These are phyloP conservation scores for Peribatodes rhomboidaria DNA, from an alignment of 2,888 invertebrate genomes.

Conservation along the genomic window DNA sequence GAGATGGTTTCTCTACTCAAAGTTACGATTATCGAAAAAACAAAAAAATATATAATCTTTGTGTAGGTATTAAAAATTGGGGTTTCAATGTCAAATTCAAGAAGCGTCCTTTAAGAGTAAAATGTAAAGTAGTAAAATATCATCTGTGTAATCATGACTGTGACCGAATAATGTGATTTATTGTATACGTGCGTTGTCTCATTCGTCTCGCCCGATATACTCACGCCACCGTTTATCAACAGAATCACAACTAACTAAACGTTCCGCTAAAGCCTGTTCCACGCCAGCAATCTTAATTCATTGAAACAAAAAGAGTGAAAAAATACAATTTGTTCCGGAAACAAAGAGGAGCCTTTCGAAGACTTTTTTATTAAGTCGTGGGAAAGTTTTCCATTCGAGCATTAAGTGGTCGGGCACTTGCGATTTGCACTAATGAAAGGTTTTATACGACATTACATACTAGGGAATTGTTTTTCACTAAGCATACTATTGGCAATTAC, in stretches of 20 bases:
- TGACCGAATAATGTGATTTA: no score
- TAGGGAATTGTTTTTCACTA: neutral
- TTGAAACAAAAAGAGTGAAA: constrained; percentile 56
- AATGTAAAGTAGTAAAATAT: no score
- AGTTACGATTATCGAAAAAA: no score
- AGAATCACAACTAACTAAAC: neutral
- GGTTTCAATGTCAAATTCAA: no score
- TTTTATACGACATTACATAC: constrained; percentile 6
- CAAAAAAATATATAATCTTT: no score
- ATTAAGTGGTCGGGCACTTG: constrained; percentile 55
- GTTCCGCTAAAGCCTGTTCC: constrained; percentile 14
- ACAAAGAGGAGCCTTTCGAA: constrained; percentile 56
- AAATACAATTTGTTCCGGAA: constrained; percentile 58
- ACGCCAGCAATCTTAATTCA: constrained; percentile 48
- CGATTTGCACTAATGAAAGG: constrained; percentile 31
- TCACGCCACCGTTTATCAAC: neutral
- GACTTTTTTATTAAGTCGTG: constrained; percentile 59
- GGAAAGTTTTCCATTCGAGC: constrained; percentile 62
- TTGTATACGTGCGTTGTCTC: no score
- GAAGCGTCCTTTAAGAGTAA: no score
- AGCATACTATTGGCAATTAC: neutral
- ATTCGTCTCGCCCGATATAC: no score
- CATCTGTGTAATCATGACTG: no score
- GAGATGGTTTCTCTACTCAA: no score
- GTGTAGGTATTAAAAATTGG: no score